Evolutionary conservation across 1,140 invertebrate genomes (phyloP), one percentile per base, ranked within the genome.

Genomic region (Aethina tumida): DNA sequence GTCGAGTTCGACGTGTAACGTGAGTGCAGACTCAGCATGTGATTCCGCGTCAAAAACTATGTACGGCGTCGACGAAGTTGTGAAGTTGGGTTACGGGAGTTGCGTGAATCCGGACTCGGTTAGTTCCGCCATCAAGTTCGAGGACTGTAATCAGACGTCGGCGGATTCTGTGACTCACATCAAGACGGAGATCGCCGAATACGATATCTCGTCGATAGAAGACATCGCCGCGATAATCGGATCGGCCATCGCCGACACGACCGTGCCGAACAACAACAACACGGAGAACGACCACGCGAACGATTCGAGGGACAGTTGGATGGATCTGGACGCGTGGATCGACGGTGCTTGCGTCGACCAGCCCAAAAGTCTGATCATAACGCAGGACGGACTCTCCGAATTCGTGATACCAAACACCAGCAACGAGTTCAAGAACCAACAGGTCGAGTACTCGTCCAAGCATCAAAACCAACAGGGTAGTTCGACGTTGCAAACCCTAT

Each of bases 191-290:
- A 63, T 68, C 10, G 58, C 64, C 1, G 68, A 70, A 12, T 79
- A 79, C 54, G 84, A 87, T 49, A 84, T 88, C 50, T 73, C 71
- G 32, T 74, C 73, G 2, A 77, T 77, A 32, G 85, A 89, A 41
- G 86, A 88, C 49, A 85, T 91, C 41, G 84, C 85, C 0, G 84
- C 84, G 10, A 84, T 91, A 13, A 89, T 91, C 34, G 84, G 85
- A 0, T 86, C 81, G 1, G 85, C 85, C n/a, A 90, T 91, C 45
- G 84, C 85, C 0, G 87, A 89, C 50, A 86, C 84, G 1, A 87
- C 84, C 0, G 81, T 83, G 3, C 75, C 78, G 7, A 76, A 72
- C 4, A 73, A 79, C 56, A 57, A 60, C 27, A 56, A 56, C 25
- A 41, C 39, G 2, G 52, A 55, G 17, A 71, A 74, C 38, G 76